Base-by-base conservation (phyloP, 2,113 vertebrate genomes). In the Guaruba guarouba region DNA sequence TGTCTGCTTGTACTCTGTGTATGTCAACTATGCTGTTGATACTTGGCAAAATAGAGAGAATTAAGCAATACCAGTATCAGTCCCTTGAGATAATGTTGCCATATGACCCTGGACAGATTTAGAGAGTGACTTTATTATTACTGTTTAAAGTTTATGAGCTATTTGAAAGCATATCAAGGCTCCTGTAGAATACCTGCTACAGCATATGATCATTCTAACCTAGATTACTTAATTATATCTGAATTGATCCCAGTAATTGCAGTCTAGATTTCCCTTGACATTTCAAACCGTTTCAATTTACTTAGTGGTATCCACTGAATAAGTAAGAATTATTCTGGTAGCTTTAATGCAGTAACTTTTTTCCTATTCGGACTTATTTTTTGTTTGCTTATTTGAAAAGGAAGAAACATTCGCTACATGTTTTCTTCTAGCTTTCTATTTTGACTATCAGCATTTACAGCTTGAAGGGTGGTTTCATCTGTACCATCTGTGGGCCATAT, bases 401-500 rank as follows among this genome's bases (percentile, higher is more conserved):
- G 75, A 91, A 66, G 48, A 92, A 64, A 74, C 51, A 35, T 68
- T 94, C 20, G 29, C 79, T 73, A 12, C 52, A 37, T 77, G 68
- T 94, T 96, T 96, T 94, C 76, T 88, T 95, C 82, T 66, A 94
- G 66, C 69, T 92, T 96, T 85, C 59, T 92, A 62, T 88, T 97
- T 93, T 86, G 71, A 44, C 61, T 91, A 64, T 84, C 88, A 94
- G 52, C 80, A 71, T 91, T 95, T 91, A 92, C 69, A 93, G 91
- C 88, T 78, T 75, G 55, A 46, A 81, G 64, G 14, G 33, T 64
- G 54, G 64, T 81, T 95, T 94, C 31, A 74, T 86, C 68, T 83
- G 37, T 81, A 77, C 92, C 95, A 92, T 95, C 96, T 97, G 95
- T 86, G 80, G 91, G 61, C 92, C 91, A 86, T 93, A 94, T 92